Base-by-base conservation (phyloP, 2,797 vertebrate genomes). In the Sebastes reedi region DNA sequence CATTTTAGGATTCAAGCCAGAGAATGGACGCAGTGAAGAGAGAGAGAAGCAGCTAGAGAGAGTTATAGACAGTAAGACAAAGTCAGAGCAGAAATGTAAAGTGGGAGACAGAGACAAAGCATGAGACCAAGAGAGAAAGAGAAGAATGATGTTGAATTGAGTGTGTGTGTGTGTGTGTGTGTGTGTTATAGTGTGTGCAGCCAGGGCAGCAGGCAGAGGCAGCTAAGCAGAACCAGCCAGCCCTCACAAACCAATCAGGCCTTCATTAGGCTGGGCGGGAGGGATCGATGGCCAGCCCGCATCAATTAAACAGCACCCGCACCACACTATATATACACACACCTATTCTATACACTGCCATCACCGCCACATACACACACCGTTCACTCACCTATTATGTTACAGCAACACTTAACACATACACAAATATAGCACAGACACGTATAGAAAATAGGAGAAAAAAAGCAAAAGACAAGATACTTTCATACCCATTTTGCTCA, bases 171-270 rank as follows among this genome's bases (percentile, higher is more conserved):
- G 69, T 64, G 82, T 77, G 76, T 83, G 70, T 65, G 84, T 77
- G 76, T 84, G 82, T 88, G 77, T 91, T 84, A 65, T 75, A 80
- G 85, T 86, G 89, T 89, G 89, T 92, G 87, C 75, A 93, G 88
- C 90, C 85, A 83, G 91, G 93, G 94, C 94, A 92, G 92, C 84
- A 94, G 92, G 92, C 93, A 94, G 93, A 93, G 88, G 94, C 94
- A 96, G 93, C 95, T 95, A 94, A 96, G 95, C 95, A 96, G 95
- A 96, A 96, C 95, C 95, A 95, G 95, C 95, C 95, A 96, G 94
- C 95, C 93, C 95, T 96, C 95, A 96, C 96, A 96, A 96, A 96
- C 96, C 96, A 96, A 96, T 96, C 96, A 96, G 95, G 94, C 95
- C 96, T 96, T 96, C 95, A 96, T 96, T 96, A 96, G 95, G 93